These are phyloP conservation scores for Melanostoma scalare DNA, from an alignment of 2,888 invertebrate species.

Conservation along the genomic window DNA sequence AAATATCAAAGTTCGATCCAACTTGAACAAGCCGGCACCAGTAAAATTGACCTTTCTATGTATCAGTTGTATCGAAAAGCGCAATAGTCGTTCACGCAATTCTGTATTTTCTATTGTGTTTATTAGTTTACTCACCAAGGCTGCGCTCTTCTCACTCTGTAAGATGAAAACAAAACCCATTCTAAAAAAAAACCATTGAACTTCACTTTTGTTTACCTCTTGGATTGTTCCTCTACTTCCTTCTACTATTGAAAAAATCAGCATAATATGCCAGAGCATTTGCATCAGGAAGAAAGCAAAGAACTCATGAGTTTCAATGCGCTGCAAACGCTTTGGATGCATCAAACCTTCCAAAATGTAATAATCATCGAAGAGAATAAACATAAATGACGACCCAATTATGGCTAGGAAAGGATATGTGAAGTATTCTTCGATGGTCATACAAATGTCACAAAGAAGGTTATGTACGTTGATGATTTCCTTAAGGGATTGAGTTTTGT, in stretches of 20 bases:
- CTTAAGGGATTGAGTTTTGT: constrained; percentile 77
- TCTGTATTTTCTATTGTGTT: constrained; percentile 79
- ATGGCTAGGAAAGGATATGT: constrained; percentile 79
- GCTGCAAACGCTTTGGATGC: constrained; percentile 77
- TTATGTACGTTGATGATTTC: constrained; percentile 80
- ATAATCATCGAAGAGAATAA: constrained; percentile 80
- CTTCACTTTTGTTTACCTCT: constrained; percentile 61
- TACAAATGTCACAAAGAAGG: constrained; percentile 79
- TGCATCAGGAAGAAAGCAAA: constrained; percentile 80
- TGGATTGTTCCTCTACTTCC: constrained; percentile 78
- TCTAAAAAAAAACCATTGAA: not conserved
- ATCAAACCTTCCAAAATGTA: constrained; percentile 79
- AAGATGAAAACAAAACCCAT: not conserved
- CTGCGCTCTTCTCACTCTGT: constrained; percentile 76
- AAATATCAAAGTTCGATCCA: constrained; percentile 81
- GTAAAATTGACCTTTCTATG: constrained; percentile 80
- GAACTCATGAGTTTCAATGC: constrained; percentile 79
- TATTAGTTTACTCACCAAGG: constrained; percentile 79
- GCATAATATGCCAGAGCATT: constrained; percentile 79
- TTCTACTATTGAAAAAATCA: constrained; percentile 79
- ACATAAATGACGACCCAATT: constrained; percentile 79
- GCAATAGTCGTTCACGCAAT: constrained; percentile 77
- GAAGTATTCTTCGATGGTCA: constrained; percentile 80
- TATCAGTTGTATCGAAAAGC: constrained; percentile 79
- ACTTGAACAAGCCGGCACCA: constrained; percentile 80